Evolutionary conservation across 2,797 vertebrate species (phyloP).

Genomic region (Poeciliopsis turneri): DNA sequence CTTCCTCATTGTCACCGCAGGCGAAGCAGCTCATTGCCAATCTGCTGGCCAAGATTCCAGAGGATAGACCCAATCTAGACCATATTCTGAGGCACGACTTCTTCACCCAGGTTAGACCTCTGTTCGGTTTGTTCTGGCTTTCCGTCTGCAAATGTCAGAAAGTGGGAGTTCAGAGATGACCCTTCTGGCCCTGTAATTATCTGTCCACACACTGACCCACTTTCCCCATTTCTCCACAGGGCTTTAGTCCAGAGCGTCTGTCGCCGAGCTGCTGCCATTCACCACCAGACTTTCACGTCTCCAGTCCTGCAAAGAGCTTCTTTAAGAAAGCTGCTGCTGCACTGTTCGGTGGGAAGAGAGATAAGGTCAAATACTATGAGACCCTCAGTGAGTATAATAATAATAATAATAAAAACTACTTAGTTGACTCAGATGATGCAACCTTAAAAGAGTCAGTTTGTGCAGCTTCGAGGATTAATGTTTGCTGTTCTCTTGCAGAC

Average conservation of each 20-base stretch:
- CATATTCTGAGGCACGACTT: slow-evolving; percentile 96
- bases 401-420: too few species aligned
- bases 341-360: slow-evolving; percentile 94
- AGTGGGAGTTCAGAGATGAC: slow-evolving; percentile 40
- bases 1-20: slow-evolving; percentile 88
- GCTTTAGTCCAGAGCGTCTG: slow-evolving; percentile 95
- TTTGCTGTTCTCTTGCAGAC: slow-evolving; percentile 75
- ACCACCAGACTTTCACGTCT: slow-evolving; percentile 94
- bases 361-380: slow-evolving; percentile 97
- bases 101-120: slow-evolving; percentile 87
- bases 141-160: slow-evolving; percentile 28
- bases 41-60: slow-evolving; percentile 93
- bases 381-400: slow-evolving; percentile 87
- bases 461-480: not conserved
- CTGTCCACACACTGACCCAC: slow-evolving; percentile 53
- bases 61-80: slow-evolving; percentile 91
- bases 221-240: slow-evolving; percentile 77
- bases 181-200: slow-evolving; percentile 10
- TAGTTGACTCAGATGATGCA: not conserved
- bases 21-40: slow-evolving; percentile 92
- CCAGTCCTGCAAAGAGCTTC: slow-evolving; percentile 97
- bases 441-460: not conserved
- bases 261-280: slow-evolving; percentile 93
- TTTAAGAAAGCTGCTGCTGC: slow-evolving; percentile 98
- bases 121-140: not conserved